These are phyloP conservation scores for Ectropis grisescens DNA, from an alignment of 1,140 invertebrate species.

Conservation along the genomic window DNA sequence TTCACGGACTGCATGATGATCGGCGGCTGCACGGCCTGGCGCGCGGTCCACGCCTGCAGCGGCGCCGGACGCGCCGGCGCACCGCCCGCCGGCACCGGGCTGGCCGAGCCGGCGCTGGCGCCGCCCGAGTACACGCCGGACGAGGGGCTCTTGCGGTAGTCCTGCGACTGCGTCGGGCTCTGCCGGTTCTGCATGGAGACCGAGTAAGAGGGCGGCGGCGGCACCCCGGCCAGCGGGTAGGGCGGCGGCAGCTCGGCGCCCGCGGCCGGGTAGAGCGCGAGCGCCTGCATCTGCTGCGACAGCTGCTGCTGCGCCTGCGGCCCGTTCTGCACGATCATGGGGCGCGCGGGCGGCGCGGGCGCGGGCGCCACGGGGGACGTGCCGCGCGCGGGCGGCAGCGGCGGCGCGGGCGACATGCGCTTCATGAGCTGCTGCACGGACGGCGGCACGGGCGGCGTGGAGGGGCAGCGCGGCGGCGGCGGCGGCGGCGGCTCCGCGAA, in stretches of 20 bases:
- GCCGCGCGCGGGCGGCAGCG: constrained; percentile 75
- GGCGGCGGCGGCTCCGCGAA: constrained; percentile 81
- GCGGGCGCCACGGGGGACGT: constrained; percentile 81
- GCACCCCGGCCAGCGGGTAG: constrained; percentile 77
- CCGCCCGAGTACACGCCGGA: constrained; percentile 86
- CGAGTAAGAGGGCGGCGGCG: constrained; percentile 87
- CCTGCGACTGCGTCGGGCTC: constrained; percentile 85
- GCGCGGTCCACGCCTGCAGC: constrained; percentile 81
- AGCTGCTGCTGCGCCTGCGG: constrained; percentile 88
- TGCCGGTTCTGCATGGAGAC: constrained; percentile 88
- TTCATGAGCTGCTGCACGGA: constrained; percentile 88
- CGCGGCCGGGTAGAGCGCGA: constrained; percentile 82
- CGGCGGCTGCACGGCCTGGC: constrained; percentile 88
- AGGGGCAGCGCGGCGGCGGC: constrained; percentile 76
- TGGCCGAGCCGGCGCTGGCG: constrained; percentile 84
- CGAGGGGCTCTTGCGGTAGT: constrained; percentile 82
- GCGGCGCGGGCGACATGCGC: constrained; percentile 84
- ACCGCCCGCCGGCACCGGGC: constrained; percentile 76
- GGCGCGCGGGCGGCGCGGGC: constrained; percentile 66
- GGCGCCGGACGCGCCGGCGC: constrained; percentile 78
- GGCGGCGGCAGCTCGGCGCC: constrained; percentile 83
- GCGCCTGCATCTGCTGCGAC: constrained; percentile 87
- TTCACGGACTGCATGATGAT: constrained; percentile 97
- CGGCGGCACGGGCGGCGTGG: constrained; percentile 82
- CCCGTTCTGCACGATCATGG: constrained; percentile 86